phyloP scores from a whole-genome alignment of 92 coral and sea anemone genomes.

The Palythoa heliodiscus region DNA sequence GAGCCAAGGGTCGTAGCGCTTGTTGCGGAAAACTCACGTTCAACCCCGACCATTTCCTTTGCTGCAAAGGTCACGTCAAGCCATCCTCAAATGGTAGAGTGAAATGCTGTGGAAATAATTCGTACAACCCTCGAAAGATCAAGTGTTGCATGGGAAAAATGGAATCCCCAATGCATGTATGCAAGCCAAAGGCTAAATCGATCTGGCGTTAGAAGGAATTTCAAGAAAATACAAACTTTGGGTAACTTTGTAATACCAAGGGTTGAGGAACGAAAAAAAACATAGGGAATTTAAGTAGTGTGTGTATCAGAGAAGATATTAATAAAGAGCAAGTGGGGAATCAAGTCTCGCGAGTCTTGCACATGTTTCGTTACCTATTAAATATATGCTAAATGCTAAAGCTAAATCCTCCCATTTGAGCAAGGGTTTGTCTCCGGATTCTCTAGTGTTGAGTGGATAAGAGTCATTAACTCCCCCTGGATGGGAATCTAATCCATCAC shows the following conservation, averaged over 20 bases:
- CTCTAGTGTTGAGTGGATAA: no score
- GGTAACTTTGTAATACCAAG: background rate
- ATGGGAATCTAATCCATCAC: no score
- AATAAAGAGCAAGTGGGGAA: no score
- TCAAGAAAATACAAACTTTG: background rate
- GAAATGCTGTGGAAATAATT: background rate
- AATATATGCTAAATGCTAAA: no score
- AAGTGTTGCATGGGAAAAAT: background rate
- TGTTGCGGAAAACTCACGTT: background rate
- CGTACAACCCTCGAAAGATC: background rate
- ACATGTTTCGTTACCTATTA: no score
- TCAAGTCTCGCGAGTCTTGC: no score
- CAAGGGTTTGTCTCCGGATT: no score
- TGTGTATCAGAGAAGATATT: background rate
- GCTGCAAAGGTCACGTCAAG: slow-evolving; percentile 12
- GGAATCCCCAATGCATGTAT: background rate
- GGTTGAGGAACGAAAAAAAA: background rate
- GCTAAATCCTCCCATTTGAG: no score
- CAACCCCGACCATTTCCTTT: background rate
- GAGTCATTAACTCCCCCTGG: no score
- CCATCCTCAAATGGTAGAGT: background rate
- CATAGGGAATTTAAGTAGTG: background rate
- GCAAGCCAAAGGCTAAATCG: background rate
- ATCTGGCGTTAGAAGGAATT: background rate
- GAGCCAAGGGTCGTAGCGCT: background rate